These are phyloP conservation scores for Coleophora flavipennella DNA, from an alignment of 2,888 invertebrate genomes.

Conservation along the genomic window DNA sequence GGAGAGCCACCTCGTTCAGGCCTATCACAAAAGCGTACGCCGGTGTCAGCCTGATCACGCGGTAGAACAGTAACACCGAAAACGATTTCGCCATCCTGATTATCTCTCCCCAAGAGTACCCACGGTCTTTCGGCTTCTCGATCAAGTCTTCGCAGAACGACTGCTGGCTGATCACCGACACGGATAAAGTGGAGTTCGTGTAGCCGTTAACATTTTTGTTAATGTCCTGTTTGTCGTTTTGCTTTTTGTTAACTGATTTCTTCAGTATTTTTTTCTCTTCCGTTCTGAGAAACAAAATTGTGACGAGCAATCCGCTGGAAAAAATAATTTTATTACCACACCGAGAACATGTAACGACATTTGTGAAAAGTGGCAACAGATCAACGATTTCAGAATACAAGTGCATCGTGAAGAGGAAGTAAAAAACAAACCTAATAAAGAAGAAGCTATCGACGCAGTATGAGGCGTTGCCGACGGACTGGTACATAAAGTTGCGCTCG, in stretches of 20 bases:
- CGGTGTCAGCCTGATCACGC: slow-evolving; percentile 83
- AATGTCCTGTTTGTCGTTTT: slow-evolving; percentile 37
- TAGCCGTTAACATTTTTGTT: slow-evolving; percentile 63
- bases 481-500: slow-evolving; percentile 84
- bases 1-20: slow-evolving; percentile 79
- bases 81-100: slow-evolving; percentile 58
- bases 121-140: slow-evolving; percentile 42
- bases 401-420: not conserved
- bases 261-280: slow-evolving; percentile 65
- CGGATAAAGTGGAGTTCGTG: slow-evolving; percentile 51
- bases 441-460: slow-evolving; percentile 91
- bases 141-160: slow-evolving; percentile 58
- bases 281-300: slow-evolving; percentile 79
- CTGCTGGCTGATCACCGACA: slow-evolving; percentile 59
- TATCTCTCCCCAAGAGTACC: slow-evolving; percentile 46
- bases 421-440: slow-evolving; percentile 78
- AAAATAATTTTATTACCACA: slow-evolving; percentile 8
- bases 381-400: not conserved
- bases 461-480: slow-evolving; percentile 87
- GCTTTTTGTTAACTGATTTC: slow-evolving; percentile 26
- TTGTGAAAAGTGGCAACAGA: no score
- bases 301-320: slow-evolving; percentile 80
- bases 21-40: slow-evolving; percentile 86
- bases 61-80: slow-evolving; percentile 57
- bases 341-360: no score